Base-by-base conservation (phyloP, 2,113 vertebrate genomes). In the Vidua chalybeata region DNA sequence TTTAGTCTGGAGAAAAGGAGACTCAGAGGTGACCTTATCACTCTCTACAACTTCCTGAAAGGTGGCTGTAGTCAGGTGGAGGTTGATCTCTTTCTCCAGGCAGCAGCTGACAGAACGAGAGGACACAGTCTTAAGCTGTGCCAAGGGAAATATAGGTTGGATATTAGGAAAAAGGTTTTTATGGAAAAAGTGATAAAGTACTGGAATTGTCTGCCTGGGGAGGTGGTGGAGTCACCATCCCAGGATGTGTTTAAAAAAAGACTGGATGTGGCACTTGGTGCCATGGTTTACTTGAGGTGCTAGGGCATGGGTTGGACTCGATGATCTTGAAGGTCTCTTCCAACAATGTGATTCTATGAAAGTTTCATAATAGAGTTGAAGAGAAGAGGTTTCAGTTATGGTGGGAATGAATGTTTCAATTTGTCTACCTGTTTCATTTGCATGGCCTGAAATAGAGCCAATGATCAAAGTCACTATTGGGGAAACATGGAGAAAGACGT, bases 91-190 rank as follows among this genome's bases (percentile, higher is more conserved):
- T 49, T 61, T 31, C 9, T 31, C 27, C 56, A 39, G 27, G 27
- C 20, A 75, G 20, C n/a, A 58, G 7, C n/a, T 37, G 20, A 16
- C 15, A 76, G 43, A 59, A 48, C 0, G 2, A 59, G 72, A 48
- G 26, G 20, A 31, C 8, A 6, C 14, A 35, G 19, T 30, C 33
- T 30, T 2, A 31, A 48, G 15, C n/a, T 37, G 20, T 0, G 1
- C 7, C 55, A 48, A 37, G 43, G 33, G 15, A 59, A 48, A 30
- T 30, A 59, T 23, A 48, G 43, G 11, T 4, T 37, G 9, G 41
- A 35, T 46, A 30, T 46, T 43, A 28, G 18, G 72, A 21, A 58
- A 56, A 46, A 7, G 2, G 4, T 24, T 35, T 59, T 37, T 31
- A 19, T 3, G 2, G 16, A 24, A 49, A 31, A 12, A 4, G 16